Base-by-base conservation (phyloP, 2,113 vertebrate species). In the Myotis davidii region DNA sequence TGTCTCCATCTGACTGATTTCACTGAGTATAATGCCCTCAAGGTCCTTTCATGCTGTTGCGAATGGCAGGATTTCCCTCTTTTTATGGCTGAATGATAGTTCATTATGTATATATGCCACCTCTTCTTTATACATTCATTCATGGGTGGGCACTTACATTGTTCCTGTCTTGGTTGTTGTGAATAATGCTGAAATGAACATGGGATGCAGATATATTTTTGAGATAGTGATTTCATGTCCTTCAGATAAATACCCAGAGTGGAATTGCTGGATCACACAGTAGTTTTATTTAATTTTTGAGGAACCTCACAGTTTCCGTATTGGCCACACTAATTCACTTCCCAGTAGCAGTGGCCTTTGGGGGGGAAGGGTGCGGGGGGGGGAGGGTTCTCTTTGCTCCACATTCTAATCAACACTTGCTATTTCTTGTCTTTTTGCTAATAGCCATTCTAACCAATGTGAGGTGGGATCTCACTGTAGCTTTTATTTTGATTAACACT, bases 341-440 rank as follows among this genome's bases (percentile, higher is more conserved):
- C 32, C 32, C 76, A 34, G 20, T 50, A 78, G 5, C 45, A 50
- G 73, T 76, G 17, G 27, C n/a, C n/a, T n/a, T n/a, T n/a, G 42
- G 12, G 39, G 12, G 52, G 18, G 20, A 20, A 0, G 6, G 52
- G 17, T 5, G 21, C 8, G 23, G 3, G 10, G 23, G 0, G 21
- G 56, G 25, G 25, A 61, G 59, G 73, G 16, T 18, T 48, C 45
- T 32, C 17, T 29, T 32, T 50, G 48, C 73, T 76, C 42, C 16
- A 52, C 9, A 7, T 34, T 11, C 76, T 21, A 29, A 18, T 50
- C 76, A 21, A 54, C 48, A 77, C 48, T 34, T 20, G 48, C 21
- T 18, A 12, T 21, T 18, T 54, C 7, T 54, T 34, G 20, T 54
- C 76, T 34, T 54, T 54, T 54, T 34, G 20, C 7, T 78, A n/a